Base-by-base conservation (phyloP, 2,797 vertebrate species). In the Spinus pinus region DNA sequence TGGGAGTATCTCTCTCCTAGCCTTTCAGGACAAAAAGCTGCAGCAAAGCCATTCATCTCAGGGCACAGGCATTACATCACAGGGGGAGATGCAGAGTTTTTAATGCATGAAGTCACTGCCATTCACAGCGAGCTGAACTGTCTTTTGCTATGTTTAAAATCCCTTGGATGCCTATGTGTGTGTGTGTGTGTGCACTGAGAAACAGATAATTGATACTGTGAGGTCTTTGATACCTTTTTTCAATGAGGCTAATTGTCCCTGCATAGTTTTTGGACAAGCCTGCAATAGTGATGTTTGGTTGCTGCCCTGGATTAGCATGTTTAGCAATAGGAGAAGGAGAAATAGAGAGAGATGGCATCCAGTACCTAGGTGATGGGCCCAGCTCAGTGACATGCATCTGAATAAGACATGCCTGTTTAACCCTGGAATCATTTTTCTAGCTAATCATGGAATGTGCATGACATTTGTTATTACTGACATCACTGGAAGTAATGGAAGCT, bases 351-450 rank as follows among this genome's bases (percentile, higher is more conserved):
- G 90, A 91, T 94, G 82, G 89, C 85, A 96, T 95, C 93, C 74
- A 95, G 93, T 94, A 71, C 62, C 93, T 96, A 96, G 94, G 95
- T 94, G 94, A 95, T 97, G 77, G 86, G 56, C 82, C 77, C 1
- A 0, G 64, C 85, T 94, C 74, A 73, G 91, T 88, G 93, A 95
- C 95, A 96, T 88, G 94, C 91, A 94, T 94, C 91, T 93, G 91
- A 96, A 94, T 96, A 91, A 96, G 93, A 97, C 87, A 86, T 95
- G 95, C 91, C 93, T 94, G 82, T 96, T 96, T 97, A 97, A 96
- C 93, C 89, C 89, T 90, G 74, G 93, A 93, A 91, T 96, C 39
- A 95, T 96, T 97, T 97, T 96, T 96, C 94, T 96, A 88, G 89
- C 77, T 95, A 94, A 96, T 96, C 94, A 94, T 94, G 85, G 80